Percentiles rank a stretch among this genome's conserved stretches.
These are phyloP conservation scores for Calliphora vicina DNA, from an alignment of 1,140 invertebrate species.

Conservation along the genomic window DNA sequence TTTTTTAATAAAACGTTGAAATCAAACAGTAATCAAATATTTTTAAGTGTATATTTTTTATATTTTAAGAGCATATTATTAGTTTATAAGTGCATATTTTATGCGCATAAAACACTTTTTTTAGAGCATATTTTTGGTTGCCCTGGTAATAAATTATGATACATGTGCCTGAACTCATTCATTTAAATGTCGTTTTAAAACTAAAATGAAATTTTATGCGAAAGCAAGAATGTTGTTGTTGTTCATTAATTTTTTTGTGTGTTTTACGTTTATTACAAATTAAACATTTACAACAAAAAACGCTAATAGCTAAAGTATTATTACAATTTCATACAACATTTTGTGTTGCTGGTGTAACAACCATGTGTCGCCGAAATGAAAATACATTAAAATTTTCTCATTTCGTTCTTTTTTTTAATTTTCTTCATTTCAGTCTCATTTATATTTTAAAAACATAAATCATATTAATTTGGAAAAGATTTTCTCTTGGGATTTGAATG, in stretches of 20 bases:
- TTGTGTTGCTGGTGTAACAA: neutral
- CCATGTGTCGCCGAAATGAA: neutral
- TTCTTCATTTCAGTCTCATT: conserved; percentile 14
- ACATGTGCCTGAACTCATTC: conserved; percentile 11
- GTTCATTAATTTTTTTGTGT: neutral
- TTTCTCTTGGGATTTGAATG: neutral
- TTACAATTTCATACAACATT: neutral
- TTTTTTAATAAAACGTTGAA: too few relatives aligned
- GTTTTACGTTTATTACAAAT: conserved; percentile 13
- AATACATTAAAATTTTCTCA: neutral
- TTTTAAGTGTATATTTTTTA: too few relatives aligned
- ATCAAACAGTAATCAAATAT: too few relatives aligned
- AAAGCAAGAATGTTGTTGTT: neutral
- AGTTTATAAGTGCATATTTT: too few relatives aligned
- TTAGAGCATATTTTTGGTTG: too few relatives aligned
- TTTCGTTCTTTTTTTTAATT: neutral
- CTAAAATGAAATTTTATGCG: conserved; percentile 14
- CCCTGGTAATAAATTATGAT: conserved; percentile 24
- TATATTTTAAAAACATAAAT: conserved; percentile 23
- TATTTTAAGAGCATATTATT: too few relatives aligned
- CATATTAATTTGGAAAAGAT: conserved; percentile 25
- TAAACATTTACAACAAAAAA: conserved; percentile 10
- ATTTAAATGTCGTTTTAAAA: conserved; percentile 24
- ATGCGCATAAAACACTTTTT: too few relatives aligned
- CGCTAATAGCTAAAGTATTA: too few relatives aligned